Conservation (phyloP, 1,140 invertebrate species). For the Lasioglossum albipes region DNA sequence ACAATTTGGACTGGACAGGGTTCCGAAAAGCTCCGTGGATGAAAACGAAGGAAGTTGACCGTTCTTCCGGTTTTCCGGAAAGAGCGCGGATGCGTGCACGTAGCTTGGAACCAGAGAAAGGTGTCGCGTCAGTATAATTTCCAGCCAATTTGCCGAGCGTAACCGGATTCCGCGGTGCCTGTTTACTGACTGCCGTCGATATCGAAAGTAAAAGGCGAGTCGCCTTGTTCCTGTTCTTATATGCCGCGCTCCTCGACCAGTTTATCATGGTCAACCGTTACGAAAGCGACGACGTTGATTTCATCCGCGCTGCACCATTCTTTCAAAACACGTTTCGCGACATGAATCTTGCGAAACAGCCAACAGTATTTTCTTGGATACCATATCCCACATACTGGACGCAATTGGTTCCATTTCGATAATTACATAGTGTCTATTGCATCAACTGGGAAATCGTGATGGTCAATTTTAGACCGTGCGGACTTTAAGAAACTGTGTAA, state of each 20-base stretch:
- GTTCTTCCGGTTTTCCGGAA: not conserved
- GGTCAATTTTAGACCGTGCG: not conserved
- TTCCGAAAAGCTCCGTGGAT: no score
- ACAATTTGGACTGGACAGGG: not conserved
- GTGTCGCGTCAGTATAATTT: slow-evolving; percentile 7
- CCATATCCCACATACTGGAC: not conserved
- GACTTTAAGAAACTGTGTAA: not conserved
- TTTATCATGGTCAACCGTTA: slow-evolving; percentile 66
- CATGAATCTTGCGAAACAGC: not conserved
- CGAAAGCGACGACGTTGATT: slow-evolving; percentile 66
- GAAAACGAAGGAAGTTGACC: not conserved
- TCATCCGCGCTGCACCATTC: slow-evolving; percentile 13
- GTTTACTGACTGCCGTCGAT: slow-evolving; percentile 48
- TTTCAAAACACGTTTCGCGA: slow-evolving; percentile 24
- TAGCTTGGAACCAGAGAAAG: slow-evolving; percentile 25
- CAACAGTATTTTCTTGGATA: not conserved
- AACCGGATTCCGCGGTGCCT: slow-evolving; percentile 53
- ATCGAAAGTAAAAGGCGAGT: slow-evolving; percentile 77
- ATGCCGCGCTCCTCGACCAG: slow-evolving; percentile 43
- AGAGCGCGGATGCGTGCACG: not conserved
- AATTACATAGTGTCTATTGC: not conserved
- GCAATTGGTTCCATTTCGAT: no score
- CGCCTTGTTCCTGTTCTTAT: slow-evolving; percentile 74
- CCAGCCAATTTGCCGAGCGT: slow-evolving; percentile 25
- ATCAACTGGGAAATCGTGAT: not conserved